These are phyloP conservation scores for Melanotaenia nigrans DNA, from an alignment of 2,797 vertebrate species.

Conservation along the genomic window DNA sequence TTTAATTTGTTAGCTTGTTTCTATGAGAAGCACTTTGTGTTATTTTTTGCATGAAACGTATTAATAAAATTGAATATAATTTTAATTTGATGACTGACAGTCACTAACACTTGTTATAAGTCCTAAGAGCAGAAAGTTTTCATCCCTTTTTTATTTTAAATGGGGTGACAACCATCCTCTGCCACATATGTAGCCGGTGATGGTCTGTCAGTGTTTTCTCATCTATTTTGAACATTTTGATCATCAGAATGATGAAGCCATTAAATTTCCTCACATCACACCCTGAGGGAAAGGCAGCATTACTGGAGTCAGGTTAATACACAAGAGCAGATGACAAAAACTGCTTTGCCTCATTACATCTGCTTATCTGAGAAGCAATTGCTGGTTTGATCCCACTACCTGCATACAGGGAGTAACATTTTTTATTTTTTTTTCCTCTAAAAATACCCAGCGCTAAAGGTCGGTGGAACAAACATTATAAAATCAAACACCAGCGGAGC, in stretches of 20 bases:
- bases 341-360: constrained; percentile 18
- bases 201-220: background rate
- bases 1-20: too few species aligned
- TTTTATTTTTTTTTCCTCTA: constrained; percentile 10
- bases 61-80: too few species aligned
- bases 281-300: constrained; percentile 1
- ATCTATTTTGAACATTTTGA: background rate
- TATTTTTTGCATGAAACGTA: too few species aligned
- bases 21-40: too few species aligned
- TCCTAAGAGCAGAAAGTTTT: too few species aligned
- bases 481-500: constrained; percentile 43
- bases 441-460: constrained; percentile 5
- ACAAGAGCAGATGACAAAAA: constrained; percentile 24
- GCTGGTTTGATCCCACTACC: constrained; percentile 7
- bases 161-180: background rate
- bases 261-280: background rate
- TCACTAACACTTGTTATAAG: too few species aligned
- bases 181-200: background rate
- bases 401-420: background rate
- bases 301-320: background rate
- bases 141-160: background rate
- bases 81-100: too few species aligned
- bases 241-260: constrained; percentile 3
- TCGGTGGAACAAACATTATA: background rate
- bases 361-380: constrained; percentile 21